Evolutionary conservation across 2,113 vertebrate species (phyloP), one percentile per base, ranked within the genome.

Genomic region (Serinus canaria): DNA sequence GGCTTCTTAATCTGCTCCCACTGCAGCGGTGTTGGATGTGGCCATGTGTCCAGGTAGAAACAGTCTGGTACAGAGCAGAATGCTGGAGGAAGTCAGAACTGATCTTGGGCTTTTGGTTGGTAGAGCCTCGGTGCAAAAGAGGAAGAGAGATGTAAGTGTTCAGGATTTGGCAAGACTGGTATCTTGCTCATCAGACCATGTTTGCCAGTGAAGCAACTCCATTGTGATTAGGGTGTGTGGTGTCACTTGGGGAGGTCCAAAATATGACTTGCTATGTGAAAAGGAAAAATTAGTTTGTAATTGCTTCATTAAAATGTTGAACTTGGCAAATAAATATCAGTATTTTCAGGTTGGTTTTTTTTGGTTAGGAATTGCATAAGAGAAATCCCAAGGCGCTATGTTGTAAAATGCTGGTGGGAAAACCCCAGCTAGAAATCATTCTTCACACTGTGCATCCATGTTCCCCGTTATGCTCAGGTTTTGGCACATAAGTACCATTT

Each of bases 21-120:
- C 14, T 62, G 31, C 39, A 39, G 2, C 13, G n/a, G 16, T 0
- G 0, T 11, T 46, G 89, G 43, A 53, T 0, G 0, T n/a, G 60
- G 23, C 72, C 4, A 0, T 3, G 22, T 16, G 20, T 46, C n/a
- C 56, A 9, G 27, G 46, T 50, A 39, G 39, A 52, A 68, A 6
- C 15, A n/a, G 46, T 12, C 60, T 56, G 66, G 25, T 10, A 15
- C 50, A 20, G 33, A 56, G 35, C 27, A 81, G 55, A 50, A 8
- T 2, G 4, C 24, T 15, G 16, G n/a, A 31, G 86, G 44, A 70
- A 70, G 24, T 47, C 64, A 60, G 16, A 62, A 64, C 21, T 58
- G 74, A 70, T 44, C 50, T 46, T 37, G n/a, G 30, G 27, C 33
- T 55, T 91, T 37, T 30, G 25, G 14, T 49, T 86, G 69, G 60